Percentiles rank a stretch among this genome's conserved stretches.
Evolutionary conservation across 1,140 invertebrate species (phyloP).

Genomic region (Agrilus planipennis): DNA sequence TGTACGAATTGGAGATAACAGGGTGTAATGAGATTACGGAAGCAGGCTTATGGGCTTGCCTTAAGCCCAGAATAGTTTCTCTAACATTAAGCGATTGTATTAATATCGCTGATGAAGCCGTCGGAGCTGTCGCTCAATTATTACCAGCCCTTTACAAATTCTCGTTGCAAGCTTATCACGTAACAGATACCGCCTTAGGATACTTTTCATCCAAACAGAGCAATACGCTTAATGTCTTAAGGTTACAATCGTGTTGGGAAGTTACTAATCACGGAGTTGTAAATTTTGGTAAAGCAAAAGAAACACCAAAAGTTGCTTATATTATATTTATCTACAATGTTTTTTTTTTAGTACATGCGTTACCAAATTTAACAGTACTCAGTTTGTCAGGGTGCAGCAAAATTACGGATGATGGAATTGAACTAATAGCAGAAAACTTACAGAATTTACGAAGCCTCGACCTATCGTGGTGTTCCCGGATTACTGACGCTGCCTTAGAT

Average conservation of each 20-base stretch:
- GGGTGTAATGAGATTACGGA: constrained; percentile 94
- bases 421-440: constrained; percentile 89
- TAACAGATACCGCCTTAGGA: constrained; percentile 87
- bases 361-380: constrained; percentile 83
- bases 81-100: constrained; percentile 89
- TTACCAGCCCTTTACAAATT: constrained; percentile 86
- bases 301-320: neutral
- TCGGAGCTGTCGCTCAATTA: constrained; percentile 84
- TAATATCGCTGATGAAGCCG: constrained; percentile 90
- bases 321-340: neutral
- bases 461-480: constrained; percentile 89
- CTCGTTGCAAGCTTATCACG: constrained; percentile 86
- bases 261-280: constrained; percentile 92
- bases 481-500: constrained; percentile 89
- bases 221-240: constrained; percentile 69
- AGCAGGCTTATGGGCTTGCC: constrained; percentile 82
- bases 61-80: constrained; percentile 80
- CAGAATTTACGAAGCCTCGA: constrained; percentile 77
- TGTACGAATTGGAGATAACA: constrained; percentile 79
- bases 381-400: constrained; percentile 93
- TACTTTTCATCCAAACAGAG: constrained; percentile 91
- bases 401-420: constrained; percentile 90
- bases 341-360: constrained; percentile 62
- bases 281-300: constrained; percentile 68
- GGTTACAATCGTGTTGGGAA: constrained; percentile 92